Evolutionary conservation across 2,888 invertebrate genomes (phyloP).

Genomic region (Cremastobaeus sp.): DNA sequence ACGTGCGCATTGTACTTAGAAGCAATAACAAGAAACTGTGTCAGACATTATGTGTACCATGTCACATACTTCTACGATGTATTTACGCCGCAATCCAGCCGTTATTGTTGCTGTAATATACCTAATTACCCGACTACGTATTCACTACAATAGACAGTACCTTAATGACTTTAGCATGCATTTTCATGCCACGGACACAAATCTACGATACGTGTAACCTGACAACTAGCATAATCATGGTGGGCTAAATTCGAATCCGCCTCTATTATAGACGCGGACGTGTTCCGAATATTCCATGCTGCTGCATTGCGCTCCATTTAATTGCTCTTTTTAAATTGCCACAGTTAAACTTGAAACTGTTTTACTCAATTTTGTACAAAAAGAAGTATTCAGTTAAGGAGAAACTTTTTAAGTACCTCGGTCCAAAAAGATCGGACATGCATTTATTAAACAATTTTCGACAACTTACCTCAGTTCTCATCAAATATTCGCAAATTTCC

Average conservation of each 20-base stretch:
- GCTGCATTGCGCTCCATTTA: constrained; percentile 49
- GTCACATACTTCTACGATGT: constrained; percentile 58
- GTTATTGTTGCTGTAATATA: constrained; percentile 56
- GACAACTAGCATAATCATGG: constrained; percentile 60
- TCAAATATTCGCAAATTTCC: too few species aligned
- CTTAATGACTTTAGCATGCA: constrained; percentile 59
- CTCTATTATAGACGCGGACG: constrained; percentile 55
- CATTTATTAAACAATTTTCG: too few species aligned
- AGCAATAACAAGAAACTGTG: constrained; percentile 38
- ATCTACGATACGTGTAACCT: constrained; percentile 50
- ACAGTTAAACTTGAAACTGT: too few species aligned
- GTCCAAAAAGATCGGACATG: too few species aligned
- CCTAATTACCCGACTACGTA: constrained; percentile 50
- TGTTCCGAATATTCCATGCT: constrained; percentile 49
- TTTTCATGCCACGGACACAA: constrained; percentile 51
- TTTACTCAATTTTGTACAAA: too few species aligned
- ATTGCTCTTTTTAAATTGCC: constrained; percentile 39
- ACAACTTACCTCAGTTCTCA: too few species aligned
- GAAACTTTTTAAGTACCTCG: too few species aligned
- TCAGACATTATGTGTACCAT: constrained; percentile 54
- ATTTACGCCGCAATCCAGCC: constrained; percentile 59
- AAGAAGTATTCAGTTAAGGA: too few species aligned
- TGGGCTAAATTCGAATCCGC: constrained; percentile 47
- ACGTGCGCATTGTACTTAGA: too few species aligned
- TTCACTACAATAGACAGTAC: constrained; percentile 53